Evolutionary conservation across 2,888 invertebrate genomes (phyloP), one percentile per base, ranked within the genome.

Genomic region (Hyposoter didymator): DNA sequence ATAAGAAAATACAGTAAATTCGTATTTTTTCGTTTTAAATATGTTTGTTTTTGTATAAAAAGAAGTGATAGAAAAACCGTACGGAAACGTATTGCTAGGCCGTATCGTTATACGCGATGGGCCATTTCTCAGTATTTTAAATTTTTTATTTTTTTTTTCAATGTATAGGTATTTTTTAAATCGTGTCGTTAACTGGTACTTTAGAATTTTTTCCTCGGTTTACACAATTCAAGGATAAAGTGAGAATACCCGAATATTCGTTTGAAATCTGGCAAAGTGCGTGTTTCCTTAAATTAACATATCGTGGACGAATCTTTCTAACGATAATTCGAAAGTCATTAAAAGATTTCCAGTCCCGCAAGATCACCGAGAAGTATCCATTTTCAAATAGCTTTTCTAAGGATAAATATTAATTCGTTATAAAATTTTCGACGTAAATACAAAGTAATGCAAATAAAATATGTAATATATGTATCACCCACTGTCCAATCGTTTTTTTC

Each of bases 1-100:
- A 89, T 88, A 89, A 89, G 88, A 90, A 91, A 89, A 89, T 91
- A 91, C 87, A 52, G 82, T 89, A 88, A 86, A 88, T 87, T 89
- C 83, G 84, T 75, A 75, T 79, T 66, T 43, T 62, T 84, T 59
- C 35, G 49, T 70, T 75, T 74, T 47, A 17, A 75, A 49, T 59
- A 73, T 67, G 35, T 67, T 81, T 81, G 86, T 76, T 79, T 85
- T 80, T 69, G 81, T 87, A 87, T 87, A 85, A 87, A 87, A 87
- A 86, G 82, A 84, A 84, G 84, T 78, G 80, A 87, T 85, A 85
- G 84, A 84, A 87, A 87, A 87, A 84, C 82, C 79, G 85, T 85
- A 84, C 81, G 84, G 85, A 85, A 85, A 85, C 85, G 78, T 79
- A 78, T 78, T 84, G 72, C 83, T 87, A 87, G 87, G 87, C 87